Conservation (phyloP, 92 coral and sea anemone genomes). For the Virgularia gustaviana region DNA sequence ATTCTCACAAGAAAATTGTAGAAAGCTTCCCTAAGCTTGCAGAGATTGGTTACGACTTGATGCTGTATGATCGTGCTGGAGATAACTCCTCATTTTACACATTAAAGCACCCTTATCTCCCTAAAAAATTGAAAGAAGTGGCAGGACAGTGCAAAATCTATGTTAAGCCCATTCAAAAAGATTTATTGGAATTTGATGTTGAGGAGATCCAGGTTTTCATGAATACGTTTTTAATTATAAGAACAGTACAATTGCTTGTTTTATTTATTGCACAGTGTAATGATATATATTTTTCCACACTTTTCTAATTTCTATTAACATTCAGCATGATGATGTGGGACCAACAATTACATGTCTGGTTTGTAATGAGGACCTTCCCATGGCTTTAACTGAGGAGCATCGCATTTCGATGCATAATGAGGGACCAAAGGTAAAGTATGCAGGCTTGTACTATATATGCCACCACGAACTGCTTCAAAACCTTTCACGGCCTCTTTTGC, state of each 20-base stretch:
- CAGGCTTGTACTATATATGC: too few species aligned
- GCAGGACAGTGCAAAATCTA: constrained; percentile 24
- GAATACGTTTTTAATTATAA: not conserved
- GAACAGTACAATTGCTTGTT: constrained; percentile 2
- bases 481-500: constrained; percentile 45
- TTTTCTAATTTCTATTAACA: not conserved
- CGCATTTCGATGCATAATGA: constrained; percentile 7
- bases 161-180: constrained; percentile 24
- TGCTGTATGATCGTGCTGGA: constrained; percentile 22
- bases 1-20: constrained; percentile 17
- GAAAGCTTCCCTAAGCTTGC: constrained; percentile 21
- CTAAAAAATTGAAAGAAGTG: constrained; percentile 19
- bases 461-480: constrained; percentile 26
- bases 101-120: constrained; percentile 18
- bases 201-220: not conserved
- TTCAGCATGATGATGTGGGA: not conserved
- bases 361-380: constrained; percentile 17
- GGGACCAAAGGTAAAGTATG: constrained; percentile 10
- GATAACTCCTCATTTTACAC: constrained; percentile 6
- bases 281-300: too few species aligned
- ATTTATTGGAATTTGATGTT: constrained; percentile 16
- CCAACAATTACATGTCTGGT: constrained; percentile 1
- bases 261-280: too few species aligned
- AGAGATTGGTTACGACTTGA: constrained; percentile 3
- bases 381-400: constrained; percentile 11